A percentile compares a stretch with the other conserved stretches of the same genome.
phyloP scores from a whole-genome alignment of 2,888 invertebrate species.

The Netelia fuscicornis region DNA sequence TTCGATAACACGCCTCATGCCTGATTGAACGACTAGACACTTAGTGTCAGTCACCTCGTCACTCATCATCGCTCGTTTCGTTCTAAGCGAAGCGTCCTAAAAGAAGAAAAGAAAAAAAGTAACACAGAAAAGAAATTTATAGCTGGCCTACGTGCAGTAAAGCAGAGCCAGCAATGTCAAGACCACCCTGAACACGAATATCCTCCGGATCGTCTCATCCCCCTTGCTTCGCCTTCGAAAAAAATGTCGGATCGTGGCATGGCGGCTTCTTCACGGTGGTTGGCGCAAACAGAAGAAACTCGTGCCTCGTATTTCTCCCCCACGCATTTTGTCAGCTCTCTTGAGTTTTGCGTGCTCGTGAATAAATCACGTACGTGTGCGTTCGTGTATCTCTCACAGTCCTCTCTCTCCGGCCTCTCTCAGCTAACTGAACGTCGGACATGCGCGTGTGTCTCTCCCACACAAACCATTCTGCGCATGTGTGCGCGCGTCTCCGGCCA shows the following conservation, averaged over 20 bases:
- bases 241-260: neutral
- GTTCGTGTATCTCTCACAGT: neutral
- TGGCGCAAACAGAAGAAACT: neutral
- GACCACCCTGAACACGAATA: constrained; percentile 56
- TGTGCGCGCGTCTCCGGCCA: constrained; percentile 12
- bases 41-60: neutral
- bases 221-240: neutral
- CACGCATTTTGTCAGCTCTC: constrained; percentile 10
- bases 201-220: neutral
- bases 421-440: neutral
- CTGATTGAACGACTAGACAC: neutral
- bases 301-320: neutral
- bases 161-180: neutral
- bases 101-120: neutral
- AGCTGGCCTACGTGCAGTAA: neutral
- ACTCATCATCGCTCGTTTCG: neutral
- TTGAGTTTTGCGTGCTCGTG: neutral
- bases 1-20: neutral
- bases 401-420: constrained; percentile 32
- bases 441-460: neutral
- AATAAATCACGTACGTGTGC: neutral
- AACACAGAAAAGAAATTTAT: neutral
- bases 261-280: neutral
- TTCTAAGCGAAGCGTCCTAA: neutral
- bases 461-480: neutral